Conservation (phyloP, 1,140 invertebrate genomes). For the Ectropis grisescens region DNA sequence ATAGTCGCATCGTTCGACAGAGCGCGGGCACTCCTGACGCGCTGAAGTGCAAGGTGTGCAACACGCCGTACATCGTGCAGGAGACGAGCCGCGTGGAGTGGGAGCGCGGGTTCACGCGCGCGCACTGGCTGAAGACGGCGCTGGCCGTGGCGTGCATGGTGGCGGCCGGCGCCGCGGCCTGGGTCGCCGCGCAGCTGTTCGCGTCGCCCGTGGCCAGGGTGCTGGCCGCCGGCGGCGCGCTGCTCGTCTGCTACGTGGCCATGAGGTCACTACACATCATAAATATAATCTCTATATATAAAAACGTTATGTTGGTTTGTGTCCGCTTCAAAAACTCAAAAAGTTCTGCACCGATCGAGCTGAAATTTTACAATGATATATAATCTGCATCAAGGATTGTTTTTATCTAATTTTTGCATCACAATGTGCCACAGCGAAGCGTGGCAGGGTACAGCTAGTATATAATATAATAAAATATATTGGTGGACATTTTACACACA, state of each 20-base stretch:
- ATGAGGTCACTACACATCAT: slow-evolving; percentile 73
- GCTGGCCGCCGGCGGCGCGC: slow-evolving; percentile 82
- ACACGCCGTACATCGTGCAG: slow-evolving; percentile 81
- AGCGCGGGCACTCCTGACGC: slow-evolving; percentile 77
- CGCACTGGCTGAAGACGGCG: slow-evolving; percentile 81
- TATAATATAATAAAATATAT: too few species aligned
- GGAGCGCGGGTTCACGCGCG: slow-evolving; percentile 84
- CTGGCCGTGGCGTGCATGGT: slow-evolving; percentile 79
- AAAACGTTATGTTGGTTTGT: too few species aligned
- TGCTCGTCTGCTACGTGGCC: slow-evolving; percentile 87
- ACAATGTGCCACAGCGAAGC: too few species aligned
- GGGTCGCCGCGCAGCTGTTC: slow-evolving; percentile 85
- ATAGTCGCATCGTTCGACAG: slow-evolving; percentile 30
- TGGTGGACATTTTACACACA: too few species aligned
- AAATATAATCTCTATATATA: too few species aligned
- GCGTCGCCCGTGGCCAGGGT: slow-evolving; percentile 83
- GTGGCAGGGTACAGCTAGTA: too few species aligned
- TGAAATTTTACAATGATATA: too few species aligned
- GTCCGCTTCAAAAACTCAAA: too few species aligned
- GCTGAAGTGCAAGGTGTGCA: slow-evolving; percentile 85
- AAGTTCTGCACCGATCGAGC: too few species aligned
- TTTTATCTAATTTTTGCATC: too few species aligned
- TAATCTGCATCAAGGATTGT: too few species aligned
- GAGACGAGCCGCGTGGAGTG: slow-evolving; percentile 80
- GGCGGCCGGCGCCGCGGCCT: slow-evolving; percentile 81